These are phyloP conservation scores for Caerostris extrusa DNA, from an alignment of 1,140 invertebrate genomes.

Conservation along the genomic window DNA sequence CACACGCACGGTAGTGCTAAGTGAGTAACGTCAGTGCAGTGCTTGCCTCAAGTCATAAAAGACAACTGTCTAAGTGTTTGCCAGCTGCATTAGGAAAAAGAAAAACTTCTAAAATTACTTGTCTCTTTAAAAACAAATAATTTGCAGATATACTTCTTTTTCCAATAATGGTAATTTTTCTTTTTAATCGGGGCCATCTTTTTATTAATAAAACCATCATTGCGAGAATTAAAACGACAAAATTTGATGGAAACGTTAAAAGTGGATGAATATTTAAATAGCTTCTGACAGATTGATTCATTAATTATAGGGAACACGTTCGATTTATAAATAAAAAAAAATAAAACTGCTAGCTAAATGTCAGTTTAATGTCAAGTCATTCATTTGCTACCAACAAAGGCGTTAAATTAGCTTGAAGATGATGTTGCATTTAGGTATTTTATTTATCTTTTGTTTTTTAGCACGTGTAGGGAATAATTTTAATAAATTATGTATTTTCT, in stretches of 20 bases:
- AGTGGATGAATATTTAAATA: neutral
- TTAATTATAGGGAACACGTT: neutral
- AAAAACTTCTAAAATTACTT: too few species aligned
- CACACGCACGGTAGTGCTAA: too few species aligned
- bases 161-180: neutral
- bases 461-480: neutral
- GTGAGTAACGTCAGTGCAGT: too few species aligned
- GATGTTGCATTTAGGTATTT: neutral
- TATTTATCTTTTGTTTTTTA: neutral
- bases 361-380: neutral
- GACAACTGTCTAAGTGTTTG: too few species aligned
- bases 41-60: too few species aligned
- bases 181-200: neutral
- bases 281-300: conserved; percentile 3
- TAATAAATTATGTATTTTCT: neutral
- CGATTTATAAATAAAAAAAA: neutral
- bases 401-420: neutral
- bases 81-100: too few species aligned
- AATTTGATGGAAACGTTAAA: neutral
- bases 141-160: too few species aligned
- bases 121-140: too few species aligned
- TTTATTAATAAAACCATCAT: neutral
- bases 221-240: neutral
- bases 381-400: neutral
- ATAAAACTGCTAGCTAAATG: neutral